Conservation (phyloP, 30 jellyfish, hydroid and myxozoan species). For the Turritopsis dohrnii region DNA sequence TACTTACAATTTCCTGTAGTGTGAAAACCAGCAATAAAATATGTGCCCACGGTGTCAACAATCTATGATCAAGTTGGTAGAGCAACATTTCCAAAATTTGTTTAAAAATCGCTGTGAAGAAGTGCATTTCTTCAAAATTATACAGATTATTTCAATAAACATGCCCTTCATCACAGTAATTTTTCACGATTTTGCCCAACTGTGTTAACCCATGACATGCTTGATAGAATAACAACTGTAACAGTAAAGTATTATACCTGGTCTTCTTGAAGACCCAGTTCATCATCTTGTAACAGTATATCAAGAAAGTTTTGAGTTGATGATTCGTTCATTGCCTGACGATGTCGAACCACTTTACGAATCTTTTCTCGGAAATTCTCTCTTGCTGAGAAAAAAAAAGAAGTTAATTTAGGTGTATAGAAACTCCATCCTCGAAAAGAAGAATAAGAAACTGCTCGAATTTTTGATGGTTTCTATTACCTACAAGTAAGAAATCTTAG, state of each 20-base stretch:
- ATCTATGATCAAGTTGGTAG: neutral
- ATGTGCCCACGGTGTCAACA: neutral
- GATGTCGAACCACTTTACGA: constrained; percentile 31
- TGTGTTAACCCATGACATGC: no score
- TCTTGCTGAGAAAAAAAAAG: constrained; percentile 25
- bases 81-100: neutral
- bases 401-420: neutral
- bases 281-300: constrained; percentile 51
- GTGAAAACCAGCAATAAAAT: neutral
- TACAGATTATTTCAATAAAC: no score
- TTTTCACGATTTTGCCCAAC: no score
- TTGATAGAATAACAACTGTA: neutral
- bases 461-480: neutral
- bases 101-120: no score
- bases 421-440: neutral
- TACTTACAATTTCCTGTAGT: neutral
- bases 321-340: constrained; percentile 36
- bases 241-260: constrained; percentile 13
- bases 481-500: no score
- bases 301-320: constrained; percentile 40
- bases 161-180: no score
- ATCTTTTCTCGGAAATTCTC: constrained; percentile 31
- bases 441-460: neutral
- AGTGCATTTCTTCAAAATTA: no score
- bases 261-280: constrained; percentile 50